Conservation (phyloP, 2,888 invertebrate species). For the Xestia rhomboidea region DNA sequence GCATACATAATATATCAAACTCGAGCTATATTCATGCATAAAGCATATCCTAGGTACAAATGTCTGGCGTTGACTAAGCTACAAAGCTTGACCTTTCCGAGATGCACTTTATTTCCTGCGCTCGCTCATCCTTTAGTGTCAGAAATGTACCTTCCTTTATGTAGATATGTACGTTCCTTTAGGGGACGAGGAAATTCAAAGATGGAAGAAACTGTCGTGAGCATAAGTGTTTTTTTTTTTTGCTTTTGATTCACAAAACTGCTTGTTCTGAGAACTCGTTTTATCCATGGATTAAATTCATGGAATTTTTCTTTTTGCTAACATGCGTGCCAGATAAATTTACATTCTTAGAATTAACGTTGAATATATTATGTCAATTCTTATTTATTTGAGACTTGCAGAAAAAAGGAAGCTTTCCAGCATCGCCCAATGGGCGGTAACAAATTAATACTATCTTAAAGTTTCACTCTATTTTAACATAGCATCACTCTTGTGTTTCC, state of each 20-base stretch:
- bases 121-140: constrained; percentile 48
- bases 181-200: constrained; percentile 2
- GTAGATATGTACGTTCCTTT: constrained; percentile 2
- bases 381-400: background rate
- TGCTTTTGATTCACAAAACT: background rate
- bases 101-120: constrained; percentile 60
- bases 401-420: background rate
- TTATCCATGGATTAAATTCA: background rate
- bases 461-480: background rate
- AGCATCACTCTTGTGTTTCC: background rate
- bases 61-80: constrained; percentile 50
- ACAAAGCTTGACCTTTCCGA: constrained; percentile 53
- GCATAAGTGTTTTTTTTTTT: background rate
- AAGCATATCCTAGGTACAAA: constrained; percentile 33
- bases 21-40: constrained; percentile 29
- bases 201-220: background rate
- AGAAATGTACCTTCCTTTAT: constrained; percentile 34
- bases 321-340: background rate
- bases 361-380: background rate
- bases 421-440: background rate
- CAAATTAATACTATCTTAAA: background rate
- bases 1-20: constrained; percentile 3
- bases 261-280: background rate
- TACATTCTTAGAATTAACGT: background rate
- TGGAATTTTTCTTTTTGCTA: background rate